These are phyloP conservation scores for Eulemur coronatus DNA, from an alignment of 2,797 vertebrate genomes.

Conservation along the genomic window DNA sequence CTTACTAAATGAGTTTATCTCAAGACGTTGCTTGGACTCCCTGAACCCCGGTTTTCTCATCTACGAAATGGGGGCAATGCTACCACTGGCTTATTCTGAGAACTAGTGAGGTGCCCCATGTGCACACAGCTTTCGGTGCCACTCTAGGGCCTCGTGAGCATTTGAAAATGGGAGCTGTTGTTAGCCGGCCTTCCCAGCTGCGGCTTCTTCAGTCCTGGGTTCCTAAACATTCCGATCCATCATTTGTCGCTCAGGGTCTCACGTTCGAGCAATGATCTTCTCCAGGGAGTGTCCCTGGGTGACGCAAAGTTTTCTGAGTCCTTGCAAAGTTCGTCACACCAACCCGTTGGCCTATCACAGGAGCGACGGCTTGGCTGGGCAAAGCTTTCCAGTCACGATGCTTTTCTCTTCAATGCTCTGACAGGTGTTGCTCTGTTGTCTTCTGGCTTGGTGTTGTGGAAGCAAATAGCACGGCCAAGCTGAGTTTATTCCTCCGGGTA, in stretches of 20 bases:
- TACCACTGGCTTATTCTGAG: neutral
- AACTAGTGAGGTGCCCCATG: neutral
- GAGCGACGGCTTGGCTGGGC: neutral
- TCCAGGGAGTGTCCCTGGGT: fast-evolving
- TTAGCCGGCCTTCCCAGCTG: neutral
- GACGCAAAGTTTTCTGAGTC: too few relatives aligned
- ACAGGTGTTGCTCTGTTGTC: fast-evolving
- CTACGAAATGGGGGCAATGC: neutral
- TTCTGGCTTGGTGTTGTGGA: neutral
- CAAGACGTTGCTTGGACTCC: neutral
- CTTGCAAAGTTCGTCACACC: neutral
- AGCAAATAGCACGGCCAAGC: neutral
- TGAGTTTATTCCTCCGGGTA: neutral
- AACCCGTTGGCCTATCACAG: fast-evolving
- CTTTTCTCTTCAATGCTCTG: neutral
- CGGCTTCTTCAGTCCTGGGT: neutral
- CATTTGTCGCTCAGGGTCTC: neutral
- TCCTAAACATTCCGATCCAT: neutral
- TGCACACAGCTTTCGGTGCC: neutral
- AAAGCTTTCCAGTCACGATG: fast-evolving
- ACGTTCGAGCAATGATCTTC: fast-evolving
- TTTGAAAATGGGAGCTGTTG: neutral
- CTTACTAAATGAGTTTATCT: neutral
- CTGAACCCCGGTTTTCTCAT: neutral
- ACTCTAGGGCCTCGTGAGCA: fast-evolving